Evolutionary conservation across 2,113 vertebrate species (phyloP).

Genomic region (Pleuronectes platessa): DNA sequence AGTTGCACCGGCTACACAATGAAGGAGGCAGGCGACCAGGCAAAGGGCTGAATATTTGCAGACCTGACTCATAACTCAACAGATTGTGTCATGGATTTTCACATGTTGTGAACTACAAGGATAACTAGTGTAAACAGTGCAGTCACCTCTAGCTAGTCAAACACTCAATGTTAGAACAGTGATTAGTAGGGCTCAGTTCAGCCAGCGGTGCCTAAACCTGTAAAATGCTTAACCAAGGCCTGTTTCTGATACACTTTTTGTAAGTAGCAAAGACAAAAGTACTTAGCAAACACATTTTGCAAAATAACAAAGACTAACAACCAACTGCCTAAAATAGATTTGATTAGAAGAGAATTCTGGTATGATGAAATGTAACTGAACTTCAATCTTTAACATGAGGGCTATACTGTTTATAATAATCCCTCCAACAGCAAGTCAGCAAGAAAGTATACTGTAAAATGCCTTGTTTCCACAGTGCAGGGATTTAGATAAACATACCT

Average conservation of each 20-base stretch:
- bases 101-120: neutral
- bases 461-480: constrained; percentile 29
- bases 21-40: too few relatives aligned
- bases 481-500: constrained; percentile 83
- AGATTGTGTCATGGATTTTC: too few relatives aligned
- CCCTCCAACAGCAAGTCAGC: neutral
- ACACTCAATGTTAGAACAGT: neutral
- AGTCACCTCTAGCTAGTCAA: constrained; percentile 3
- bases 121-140: constrained; percentile 13
- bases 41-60: too few relatives aligned
- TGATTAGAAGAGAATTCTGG: too few relatives aligned
- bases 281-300: neutral
- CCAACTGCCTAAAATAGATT: too few relatives aligned
- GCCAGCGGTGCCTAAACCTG: neutral
- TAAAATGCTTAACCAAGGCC: neutral
- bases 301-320: neutral
- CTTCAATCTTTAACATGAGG: neutral
- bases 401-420: neutral
- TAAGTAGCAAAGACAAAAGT: neutral
- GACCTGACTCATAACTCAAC: too few relatives aligned
- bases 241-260: neutral
- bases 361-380: neutral
- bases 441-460: neutral
- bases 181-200: neutral
- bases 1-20: neutral